Evolutionary conservation across 2,888 invertebrate genomes (phyloP).

Genomic region (Chironomus riparius): DNA sequence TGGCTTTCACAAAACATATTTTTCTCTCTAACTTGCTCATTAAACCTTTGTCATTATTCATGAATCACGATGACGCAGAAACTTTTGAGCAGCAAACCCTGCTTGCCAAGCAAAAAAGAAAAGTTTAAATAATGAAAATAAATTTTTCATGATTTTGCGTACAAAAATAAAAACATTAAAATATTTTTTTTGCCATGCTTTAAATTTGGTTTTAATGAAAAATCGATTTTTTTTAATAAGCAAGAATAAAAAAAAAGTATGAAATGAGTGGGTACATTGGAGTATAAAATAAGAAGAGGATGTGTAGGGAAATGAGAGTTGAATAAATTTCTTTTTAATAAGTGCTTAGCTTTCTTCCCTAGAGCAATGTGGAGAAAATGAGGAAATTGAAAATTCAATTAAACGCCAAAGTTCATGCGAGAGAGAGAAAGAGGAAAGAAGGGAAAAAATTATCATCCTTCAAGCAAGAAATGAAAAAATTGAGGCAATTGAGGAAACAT

Average conservation of each 20-base stretch:
- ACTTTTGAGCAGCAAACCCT: no score
- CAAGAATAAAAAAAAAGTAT: not conserved
- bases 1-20: no score
- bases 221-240: not conserved
- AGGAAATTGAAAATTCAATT: conserved; percentile 20
- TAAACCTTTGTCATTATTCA: no score
- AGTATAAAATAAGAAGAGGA: not conserved
- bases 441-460: not conserved
- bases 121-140: not conserved
- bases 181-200: not conserved
- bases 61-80: no score
- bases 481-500: not conserved
- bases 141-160: not conserved
- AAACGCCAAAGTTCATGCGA: not conserved
- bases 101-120: no score
- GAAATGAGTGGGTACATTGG: not conserved
- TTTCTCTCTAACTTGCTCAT: no score
- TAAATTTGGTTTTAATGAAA: conserved; percentile 1
- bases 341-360: not conserved
- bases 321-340: conserved; percentile 4
- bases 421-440: not conserved
- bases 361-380: not conserved
- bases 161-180: not conserved
- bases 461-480: not conserved
- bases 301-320: conserved; percentile 5